These are phyloP conservation scores for Sylvietta virens DNA, from an alignment of 2,113 vertebrate species.

Conservation along the genomic window DNA sequence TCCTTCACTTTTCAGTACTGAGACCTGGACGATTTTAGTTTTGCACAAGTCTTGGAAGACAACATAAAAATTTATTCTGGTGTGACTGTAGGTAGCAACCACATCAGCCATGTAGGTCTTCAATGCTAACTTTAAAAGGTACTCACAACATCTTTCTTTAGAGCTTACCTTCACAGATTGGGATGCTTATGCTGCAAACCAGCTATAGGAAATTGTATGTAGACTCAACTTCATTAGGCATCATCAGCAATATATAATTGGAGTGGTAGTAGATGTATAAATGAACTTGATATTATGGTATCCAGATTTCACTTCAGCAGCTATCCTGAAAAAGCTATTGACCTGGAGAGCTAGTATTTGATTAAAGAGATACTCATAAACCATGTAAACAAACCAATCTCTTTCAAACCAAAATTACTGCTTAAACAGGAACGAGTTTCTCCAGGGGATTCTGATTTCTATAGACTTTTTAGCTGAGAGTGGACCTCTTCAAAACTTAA, in stretches of 20 bases:
- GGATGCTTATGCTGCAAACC: not conserved
- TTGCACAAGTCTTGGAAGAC: not conserved
- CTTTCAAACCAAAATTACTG: not conserved
- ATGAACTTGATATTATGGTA: not conserved
- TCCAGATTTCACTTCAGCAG: not conserved
- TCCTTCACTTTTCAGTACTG: not conserved
- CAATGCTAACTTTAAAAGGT: not conserved
- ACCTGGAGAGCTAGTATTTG: not conserved
- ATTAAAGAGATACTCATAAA: not conserved
- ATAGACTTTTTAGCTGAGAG: not conserved
- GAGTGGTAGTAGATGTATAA: not conserved
- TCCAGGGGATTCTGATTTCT: not conserved
- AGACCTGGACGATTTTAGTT: not conserved
- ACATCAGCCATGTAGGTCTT: not conserved
- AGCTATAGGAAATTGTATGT: not conserved
- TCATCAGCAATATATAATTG: not conserved
- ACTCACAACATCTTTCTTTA: not conserved
- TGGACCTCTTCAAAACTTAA: not conserved
- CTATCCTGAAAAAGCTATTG: not conserved
- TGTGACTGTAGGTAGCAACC: not conserved
- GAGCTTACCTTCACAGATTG: not conserved
- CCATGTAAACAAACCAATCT: not conserved
- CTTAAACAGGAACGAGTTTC: not conserved
- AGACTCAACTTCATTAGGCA: not conserved
- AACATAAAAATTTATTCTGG: not conserved